Base-by-base conservation (phyloP, 2,888 invertebrate species). In the Eulithis prunata region DNA sequence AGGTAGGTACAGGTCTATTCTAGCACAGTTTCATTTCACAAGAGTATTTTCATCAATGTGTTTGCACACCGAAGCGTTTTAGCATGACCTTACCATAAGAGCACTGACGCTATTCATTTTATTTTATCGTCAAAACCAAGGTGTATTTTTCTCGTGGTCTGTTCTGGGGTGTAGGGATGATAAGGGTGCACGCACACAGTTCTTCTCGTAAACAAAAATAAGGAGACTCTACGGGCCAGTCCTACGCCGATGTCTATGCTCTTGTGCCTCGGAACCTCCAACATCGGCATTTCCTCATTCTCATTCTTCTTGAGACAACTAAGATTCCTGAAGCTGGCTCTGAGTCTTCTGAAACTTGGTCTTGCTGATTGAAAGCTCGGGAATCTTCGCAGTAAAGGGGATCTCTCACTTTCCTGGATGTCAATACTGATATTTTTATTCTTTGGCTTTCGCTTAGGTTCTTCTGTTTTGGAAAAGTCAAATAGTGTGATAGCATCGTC, bases 211-310 rank as follows among this genome's bases (percentile, higher is more conserved):
- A 93, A 93, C 28, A 93, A 75, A 61, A 93, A 91, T 43, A 89
- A 80, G 0, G 93, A 93, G 60, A 91, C 80, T 63, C 87, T 80
- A 28, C 93, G 77, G n/a, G 90, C 89, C 7, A 91, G 70, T 2
- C 90, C 90, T 5, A 90, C 89, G 0, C 87, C 83, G 8, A 92
- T 92, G 64, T 93, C 93, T 54, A 92, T 85, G 67, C 93, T 93
- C 70, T 81, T 91, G 66, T 88, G 91, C 61, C 90, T 60, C 11
- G 87, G 83, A 6, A 88, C 75, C 10, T 90, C 90, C 70, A 84
- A 78, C 76, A 87, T 83, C 0, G 86, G 84, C 4, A 80, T 13
- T 4, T 81, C 80, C 6, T 87, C 87, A 54, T 89, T 87, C 8
- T 83, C 79, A 14, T 81, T 74, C 12, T 74, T 77, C 58, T 79